Percentiles rank a stretch among this genome's conserved stretches.
phyloP scores from a whole-genome alignment of 2,797 vertebrate species.

The Perodicticus potto region DNA sequence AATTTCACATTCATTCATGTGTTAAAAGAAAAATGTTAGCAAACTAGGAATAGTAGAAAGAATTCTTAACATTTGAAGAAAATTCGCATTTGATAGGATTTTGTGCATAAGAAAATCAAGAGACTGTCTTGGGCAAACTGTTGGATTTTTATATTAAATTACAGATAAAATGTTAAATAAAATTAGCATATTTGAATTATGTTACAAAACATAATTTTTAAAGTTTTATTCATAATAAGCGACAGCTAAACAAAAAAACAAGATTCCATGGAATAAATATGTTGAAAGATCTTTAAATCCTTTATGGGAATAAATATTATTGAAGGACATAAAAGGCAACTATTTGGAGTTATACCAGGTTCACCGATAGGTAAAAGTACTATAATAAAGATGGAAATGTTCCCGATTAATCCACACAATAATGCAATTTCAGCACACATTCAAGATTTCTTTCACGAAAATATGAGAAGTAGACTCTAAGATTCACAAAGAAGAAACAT shows the following conservation, averaged over 20 bases:
- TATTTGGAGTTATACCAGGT: background rate
- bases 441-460: background rate
- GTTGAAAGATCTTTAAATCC: background rate
- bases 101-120: background rate
- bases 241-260: background rate
- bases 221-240: background rate
- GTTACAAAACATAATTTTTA: background rate
- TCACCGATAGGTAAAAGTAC: background rate
- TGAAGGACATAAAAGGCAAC: background rate
- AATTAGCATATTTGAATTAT: background rate
- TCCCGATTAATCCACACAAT: background rate
- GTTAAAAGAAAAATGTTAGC: background rate
- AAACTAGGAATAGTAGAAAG: background rate
- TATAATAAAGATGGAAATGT: background rate
- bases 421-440: background rate
- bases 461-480: background rate
- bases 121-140: background rate
- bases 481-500: background rate
- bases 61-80: constrained; percentile 16
- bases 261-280: background rate
- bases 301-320: background rate
- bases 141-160: background rate
- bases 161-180: background rate
- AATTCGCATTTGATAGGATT: background rate
- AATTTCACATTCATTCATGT: background rate